phyloP scores from a whole-genome alignment of 2,113 vertebrate genomes.

The Speoplatyrhinus poulsoni region DNA sequence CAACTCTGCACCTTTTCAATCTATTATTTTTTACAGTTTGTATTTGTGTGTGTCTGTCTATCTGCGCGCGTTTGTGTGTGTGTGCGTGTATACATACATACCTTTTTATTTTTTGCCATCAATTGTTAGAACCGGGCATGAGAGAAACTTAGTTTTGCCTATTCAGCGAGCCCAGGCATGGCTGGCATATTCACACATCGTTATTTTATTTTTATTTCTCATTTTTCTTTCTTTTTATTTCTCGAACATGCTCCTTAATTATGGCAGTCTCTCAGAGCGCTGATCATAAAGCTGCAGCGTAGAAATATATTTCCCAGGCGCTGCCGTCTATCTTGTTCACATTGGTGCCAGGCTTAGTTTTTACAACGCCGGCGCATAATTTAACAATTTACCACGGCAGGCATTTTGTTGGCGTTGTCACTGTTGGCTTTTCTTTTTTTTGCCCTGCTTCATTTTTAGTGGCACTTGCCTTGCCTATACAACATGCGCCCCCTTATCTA shows the following conservation, averaged over 20 bases:
- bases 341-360: slow-evolving; percentile 20
- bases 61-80: too few species aligned
- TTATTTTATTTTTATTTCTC: not conserved
- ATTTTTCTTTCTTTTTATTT: not conserved
- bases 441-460: slow-evolving; percentile 28
- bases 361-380: slow-evolving; percentile 33
- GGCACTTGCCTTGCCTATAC: slow-evolving; percentile 26
- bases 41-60: too few species aligned
- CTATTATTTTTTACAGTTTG: too few species aligned
- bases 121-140: too few species aligned
- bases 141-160: too few species aligned
- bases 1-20: slow-evolving; percentile 4
- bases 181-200: not conserved
- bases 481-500: slow-evolving; percentile 4
- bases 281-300: slow-evolving; percentile 16
- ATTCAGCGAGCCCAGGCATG: too few species aligned
- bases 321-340: slow-evolving; percentile 23
- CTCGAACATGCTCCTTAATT: slow-evolving; percentile 7
- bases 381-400: slow-evolving; percentile 42
- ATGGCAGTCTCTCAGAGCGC: not conserved
- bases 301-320: slow-evolving; percentile 3
- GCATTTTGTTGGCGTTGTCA: not conserved
- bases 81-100: not conserved
- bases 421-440: slow-evolving; percentile 28
- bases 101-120: not conserved